Evolutionary conservation across 2,113 vertebrate genomes (phyloP), one percentile per base, ranked within the genome.

Genomic region (Equus przewalskii): DNA sequence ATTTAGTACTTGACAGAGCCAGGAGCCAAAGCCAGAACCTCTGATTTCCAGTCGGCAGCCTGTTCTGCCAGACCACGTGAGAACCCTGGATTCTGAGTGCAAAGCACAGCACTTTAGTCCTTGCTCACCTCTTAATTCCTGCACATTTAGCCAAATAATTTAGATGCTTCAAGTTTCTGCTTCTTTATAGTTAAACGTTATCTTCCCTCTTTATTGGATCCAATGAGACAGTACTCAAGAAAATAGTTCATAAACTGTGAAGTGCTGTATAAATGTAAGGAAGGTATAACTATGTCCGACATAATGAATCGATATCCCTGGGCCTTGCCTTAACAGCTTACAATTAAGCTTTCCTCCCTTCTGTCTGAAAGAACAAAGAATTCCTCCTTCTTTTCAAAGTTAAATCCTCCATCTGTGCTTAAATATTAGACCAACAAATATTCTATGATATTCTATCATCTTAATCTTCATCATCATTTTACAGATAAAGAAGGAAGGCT

Each of bases 361-460:
- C 78, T 87, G n/a, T 83, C 46, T 65, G n/a, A 69, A 95, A 76
- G 60, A 72, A 72, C 18, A 67, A 83, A 60, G 33, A 91, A 49
- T 82, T 21, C 14, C 6, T 88, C 80, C 36, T 91, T 72, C 26
- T 93, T 36, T 90, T 75, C 90, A 73, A 30, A 80, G 65, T 73
- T 73, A 72, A 51, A 65, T 21, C 12, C 67, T 73, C 58, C 30
- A 24, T 51, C 21, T 36, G 6, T 24, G 28, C 41, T 49, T 83
- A 75, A 89, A 65, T 49, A 67, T 87, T 28, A 93, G 26, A 60
- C 26, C 30, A 65, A 78, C 18, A 95, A 94, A 75, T 75, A 88
- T 64, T 91, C 36, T 41, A 3, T 41, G 5, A 62, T 21, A 54
- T 28, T 62, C 30, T 70, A 3, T 65, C 18, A 44, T 75, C 30